Evolutionary conservation across 1,140 invertebrate genomes (phyloP).

Genomic region (Bombyx mandarina): DNA sequence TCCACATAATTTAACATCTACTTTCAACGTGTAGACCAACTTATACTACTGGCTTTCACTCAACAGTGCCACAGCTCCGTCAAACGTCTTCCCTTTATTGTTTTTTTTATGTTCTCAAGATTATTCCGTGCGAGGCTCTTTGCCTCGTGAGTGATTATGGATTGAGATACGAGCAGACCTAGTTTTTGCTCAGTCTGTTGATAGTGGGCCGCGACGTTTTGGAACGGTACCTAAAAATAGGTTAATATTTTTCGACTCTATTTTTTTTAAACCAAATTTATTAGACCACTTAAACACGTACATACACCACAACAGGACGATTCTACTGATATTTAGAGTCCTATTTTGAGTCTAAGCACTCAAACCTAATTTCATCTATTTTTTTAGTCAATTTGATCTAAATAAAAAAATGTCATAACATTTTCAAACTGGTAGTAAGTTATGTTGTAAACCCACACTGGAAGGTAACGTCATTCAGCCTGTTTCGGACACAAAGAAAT

Average conservation of each 20-base stretch:
- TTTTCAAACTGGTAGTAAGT: no score
- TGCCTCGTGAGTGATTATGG: conserved; percentile 23
- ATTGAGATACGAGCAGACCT: conserved; percentile 7
- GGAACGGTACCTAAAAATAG: conserved; percentile 19
- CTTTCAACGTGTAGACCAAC: background rate
- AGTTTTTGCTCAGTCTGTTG: conserved; percentile 10
- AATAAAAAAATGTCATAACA: background rate
- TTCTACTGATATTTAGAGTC: no score
- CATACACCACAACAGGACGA: no score
- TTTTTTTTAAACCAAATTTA: no score
- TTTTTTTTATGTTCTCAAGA: conserved; percentile 40
- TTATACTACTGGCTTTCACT: background rate
- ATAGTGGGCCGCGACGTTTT: conserved; percentile 14
- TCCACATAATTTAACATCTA: no score
- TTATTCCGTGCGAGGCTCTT: conserved; percentile 12
- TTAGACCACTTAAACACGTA: no score
- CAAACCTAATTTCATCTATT: background rate
- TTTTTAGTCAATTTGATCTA: background rate
- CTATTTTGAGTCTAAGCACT: background rate
- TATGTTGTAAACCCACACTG: no score
- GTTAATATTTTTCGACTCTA: no score
- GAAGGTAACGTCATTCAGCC: no score
- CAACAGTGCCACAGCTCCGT: conserved; percentile 10
- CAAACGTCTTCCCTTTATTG: conserved; percentile 46
- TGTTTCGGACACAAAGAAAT: no score